phyloP scores from a whole-genome alignment of 2,888 invertebrate genomes.

The Pristionchus mayeri region DNA sequence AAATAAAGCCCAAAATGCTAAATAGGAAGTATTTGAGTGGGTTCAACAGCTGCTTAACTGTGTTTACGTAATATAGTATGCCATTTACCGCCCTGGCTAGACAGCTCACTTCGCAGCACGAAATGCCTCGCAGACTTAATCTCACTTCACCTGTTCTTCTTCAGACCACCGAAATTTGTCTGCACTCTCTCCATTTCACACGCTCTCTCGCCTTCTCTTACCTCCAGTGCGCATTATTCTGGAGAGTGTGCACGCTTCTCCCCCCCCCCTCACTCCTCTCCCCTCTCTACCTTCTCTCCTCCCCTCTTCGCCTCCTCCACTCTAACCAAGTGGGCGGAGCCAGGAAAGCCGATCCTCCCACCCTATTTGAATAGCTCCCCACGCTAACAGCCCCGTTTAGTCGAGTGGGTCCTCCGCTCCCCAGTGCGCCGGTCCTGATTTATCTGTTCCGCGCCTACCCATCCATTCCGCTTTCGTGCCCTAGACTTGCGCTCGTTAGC shows the following conservation, averaged over 20 bases:
- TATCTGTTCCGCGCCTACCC: background rate
- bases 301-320: background rate
- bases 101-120: background rate
- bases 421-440: background rate
- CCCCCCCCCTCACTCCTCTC: background rate
- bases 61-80: background rate
- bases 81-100: background rate
- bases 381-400: slow-evolving; percentile 1
- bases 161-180: background rate
- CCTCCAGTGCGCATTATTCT: background rate
- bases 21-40: background rate
- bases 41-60: background rate
- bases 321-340: background rate
- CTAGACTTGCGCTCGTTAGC: slow-evolving; percentile 12
- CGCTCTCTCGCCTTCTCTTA: background rate
- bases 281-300: background rate
- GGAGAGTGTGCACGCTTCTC: background rate
- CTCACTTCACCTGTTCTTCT: slow-evolving; percentile 24
- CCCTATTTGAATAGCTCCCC: slow-evolving; percentile 14
- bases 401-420: background rate
- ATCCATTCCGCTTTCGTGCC: background rate
- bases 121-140: background rate
- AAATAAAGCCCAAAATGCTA: background rate
- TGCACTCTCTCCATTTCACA: background rate
- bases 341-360: background rate